Evolutionary conservation across 2,797 vertebrate genomes (phyloP).

Genomic region (Geotrypetes seraphini): DNA sequence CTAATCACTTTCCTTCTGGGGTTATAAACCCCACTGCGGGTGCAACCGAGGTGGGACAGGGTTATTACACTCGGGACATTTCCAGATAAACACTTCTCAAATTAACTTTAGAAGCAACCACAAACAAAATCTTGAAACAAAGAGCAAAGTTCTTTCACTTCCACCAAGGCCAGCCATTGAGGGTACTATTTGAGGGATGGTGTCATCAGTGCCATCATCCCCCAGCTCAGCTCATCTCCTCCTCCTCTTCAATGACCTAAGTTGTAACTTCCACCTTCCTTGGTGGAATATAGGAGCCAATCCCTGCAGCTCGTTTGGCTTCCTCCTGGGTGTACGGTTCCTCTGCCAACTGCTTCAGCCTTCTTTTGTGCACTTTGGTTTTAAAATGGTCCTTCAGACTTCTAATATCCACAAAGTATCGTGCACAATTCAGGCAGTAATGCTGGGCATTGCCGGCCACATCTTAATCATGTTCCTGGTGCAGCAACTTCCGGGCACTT

Average conservation of each 20-base stretch:
- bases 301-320: conserved; percentile 85
- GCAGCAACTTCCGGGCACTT: conserved; percentile 55
- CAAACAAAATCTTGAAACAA: no score
- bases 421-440: conserved; percentile 91
- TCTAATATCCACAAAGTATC: conserved; percentile 84
- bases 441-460: conserved; percentile 81
- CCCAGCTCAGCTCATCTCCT: conserved; percentile 65
- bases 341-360: conserved; percentile 77
- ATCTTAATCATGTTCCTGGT: conserved; percentile 74
- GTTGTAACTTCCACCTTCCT: conserved; percentile 74
- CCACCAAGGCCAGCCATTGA: no score
- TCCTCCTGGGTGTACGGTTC: conserved; percentile 89
- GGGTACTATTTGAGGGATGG: no score
- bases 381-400: conserved; percentile 87
- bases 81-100: no score
- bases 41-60: no score
- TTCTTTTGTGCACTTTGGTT: conserved; percentile 88
- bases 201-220: no score
- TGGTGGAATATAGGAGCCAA: conserved; percentile 83
- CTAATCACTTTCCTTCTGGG: no score
- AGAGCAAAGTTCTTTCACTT: no score
- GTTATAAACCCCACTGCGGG: no score
- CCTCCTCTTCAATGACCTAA: conserved; percentile 67
- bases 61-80: no score
- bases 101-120: no score